Base-by-base conservation (phyloP, 2,888 invertebrate species). In the Drosophila prolongata region DNA sequence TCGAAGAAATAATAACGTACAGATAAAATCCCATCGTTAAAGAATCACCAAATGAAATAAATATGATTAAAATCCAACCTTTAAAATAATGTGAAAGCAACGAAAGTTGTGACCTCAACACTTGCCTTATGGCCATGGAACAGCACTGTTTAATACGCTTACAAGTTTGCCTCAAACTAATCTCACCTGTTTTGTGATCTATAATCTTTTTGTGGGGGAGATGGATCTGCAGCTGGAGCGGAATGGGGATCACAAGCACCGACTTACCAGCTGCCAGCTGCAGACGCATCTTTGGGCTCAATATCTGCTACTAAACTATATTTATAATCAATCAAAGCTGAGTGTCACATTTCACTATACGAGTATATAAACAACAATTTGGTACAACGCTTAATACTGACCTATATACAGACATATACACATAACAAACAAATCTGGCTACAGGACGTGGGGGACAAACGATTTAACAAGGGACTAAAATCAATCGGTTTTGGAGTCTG, bases 321-420 rank as follows among this genome's bases (percentile, higher is more conserved):
- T 24, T 13, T 10, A 34, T 19, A 19, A 44, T 16, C 34, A 50
- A 61, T 50, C 43, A 62, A 58, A 34, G 52, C 16, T 42, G 60
- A 46, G 56, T 55, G 59, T 43, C 43, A 52, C 57, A 53, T 19
- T 58, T 42, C 24, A 53, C 50, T 70, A 50, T 24, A 53, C 52
- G 52, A 62, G 61, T 64, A 49, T 56, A 60, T 55, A 52, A 71
- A 71, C 62, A 72, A 72, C 71, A 56, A 52, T 56, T 83, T 83
- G 83, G 82, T 84, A 66, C 74, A 81, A 77, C 74, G 79, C 82
- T 79, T 87, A 83, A 83, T 87, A 83, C 83, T 83, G 84, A 52
- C 68, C 69, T 69, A 62, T 40, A 47, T 37, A 54, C 35, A 62
- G 57, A 69, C 47, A 69, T 67, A 44, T 55, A 52, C 44, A 65